Conservation (phyloP, 23 tunicate species). For the Phallusia fumigata region DNA sequence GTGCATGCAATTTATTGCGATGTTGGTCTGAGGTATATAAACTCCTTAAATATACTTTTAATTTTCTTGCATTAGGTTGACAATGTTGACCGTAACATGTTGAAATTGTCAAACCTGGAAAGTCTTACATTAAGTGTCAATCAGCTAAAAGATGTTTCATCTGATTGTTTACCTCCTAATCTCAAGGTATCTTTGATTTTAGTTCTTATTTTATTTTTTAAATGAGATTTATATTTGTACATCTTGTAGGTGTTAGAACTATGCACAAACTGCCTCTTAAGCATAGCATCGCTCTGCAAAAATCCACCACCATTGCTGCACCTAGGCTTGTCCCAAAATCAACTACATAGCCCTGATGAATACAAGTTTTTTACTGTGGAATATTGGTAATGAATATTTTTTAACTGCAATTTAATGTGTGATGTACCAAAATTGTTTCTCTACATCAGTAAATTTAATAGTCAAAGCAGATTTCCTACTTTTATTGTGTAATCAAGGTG, state of each 20-base stretch:
- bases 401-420: no score
- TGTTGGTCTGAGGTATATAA: neutral
- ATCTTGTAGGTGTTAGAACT: constrained; percentile 67
- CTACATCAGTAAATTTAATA: no score
- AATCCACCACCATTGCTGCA: constrained; percentile 66
- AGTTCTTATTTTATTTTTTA: neutral
- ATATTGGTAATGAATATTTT: constrained; percentile 50
- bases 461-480: no score
- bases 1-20: constrained; percentile 7
- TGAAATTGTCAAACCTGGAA: constrained; percentile 50
- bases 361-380: constrained; percentile 76
- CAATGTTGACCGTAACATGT: constrained; percentile 38
- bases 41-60: neutral
- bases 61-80: constrained; percentile 18
- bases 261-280: constrained; percentile 55
- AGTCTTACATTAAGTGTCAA: constrained; percentile 77
- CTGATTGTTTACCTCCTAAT: constrained; percentile 59
- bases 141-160: constrained; percentile 32
- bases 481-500: no score
- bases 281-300: constrained; percentile 57
- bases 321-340: constrained; percentile 73
- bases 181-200: constrained; percentile 34
- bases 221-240: neutral
- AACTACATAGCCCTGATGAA: constrained; percentile 50
- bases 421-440: no score